phyloP scores from a whole-genome alignment of 2,888 invertebrate species.

The Pilophorus perplexus region DNA sequence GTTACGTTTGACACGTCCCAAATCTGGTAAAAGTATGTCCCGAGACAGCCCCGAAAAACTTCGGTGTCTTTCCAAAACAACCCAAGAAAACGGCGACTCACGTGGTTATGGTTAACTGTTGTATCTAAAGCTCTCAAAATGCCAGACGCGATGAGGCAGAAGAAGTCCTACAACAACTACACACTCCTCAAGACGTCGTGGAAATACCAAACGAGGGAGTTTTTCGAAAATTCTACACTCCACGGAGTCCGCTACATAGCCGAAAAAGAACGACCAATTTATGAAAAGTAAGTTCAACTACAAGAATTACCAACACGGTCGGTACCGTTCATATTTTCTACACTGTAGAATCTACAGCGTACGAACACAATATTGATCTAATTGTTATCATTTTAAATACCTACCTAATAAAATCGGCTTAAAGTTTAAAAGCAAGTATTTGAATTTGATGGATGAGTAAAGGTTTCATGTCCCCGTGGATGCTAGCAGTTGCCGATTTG shows the following conservation, averaged over 20 bases:
- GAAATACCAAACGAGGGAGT: conserved; percentile 68
- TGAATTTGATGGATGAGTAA: too few relatives aligned
- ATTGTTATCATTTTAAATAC: not conserved
- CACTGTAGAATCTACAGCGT: not conserved
- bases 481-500: too few relatives aligned
- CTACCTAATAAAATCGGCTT: not conserved
- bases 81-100: too few relatives aligned
- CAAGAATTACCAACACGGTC: conserved; percentile 3
- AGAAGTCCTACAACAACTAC: conserved; percentile 30
- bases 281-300: conserved; percentile 74
- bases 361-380: not conserved
- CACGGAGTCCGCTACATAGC: conserved; percentile 79
- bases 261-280: conserved; percentile 69
- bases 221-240: conserved; percentile 72
- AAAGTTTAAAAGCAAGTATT: too few relatives aligned
- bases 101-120: too few relatives aligned
- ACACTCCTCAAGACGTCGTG: conserved; percentile 61
- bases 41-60: too few relatives aligned
- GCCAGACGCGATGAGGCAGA: conserved; percentile 27
- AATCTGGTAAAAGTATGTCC: too few relatives aligned
- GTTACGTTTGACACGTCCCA: too few relatives aligned
- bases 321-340: not conserved
- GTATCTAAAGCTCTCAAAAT: conserved; percentile 27
- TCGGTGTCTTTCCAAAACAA: too few relatives aligned
- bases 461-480: too few relatives aligned